phyloP scores from a whole-genome alignment of 2,888 invertebrate species.

The Linnaemya vulpina region DNA sequence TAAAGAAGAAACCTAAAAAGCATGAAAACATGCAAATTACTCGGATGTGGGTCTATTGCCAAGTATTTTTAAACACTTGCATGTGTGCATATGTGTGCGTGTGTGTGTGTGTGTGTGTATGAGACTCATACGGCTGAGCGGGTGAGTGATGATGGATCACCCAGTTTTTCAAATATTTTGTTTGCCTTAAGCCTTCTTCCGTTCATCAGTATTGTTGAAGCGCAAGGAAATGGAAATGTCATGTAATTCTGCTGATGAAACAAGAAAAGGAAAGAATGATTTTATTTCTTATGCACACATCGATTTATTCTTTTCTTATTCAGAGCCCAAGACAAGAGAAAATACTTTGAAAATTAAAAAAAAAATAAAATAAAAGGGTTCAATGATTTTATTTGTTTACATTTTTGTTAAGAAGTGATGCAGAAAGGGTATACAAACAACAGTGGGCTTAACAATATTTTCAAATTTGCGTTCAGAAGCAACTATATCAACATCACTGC shows the following conservation, averaged over 20 bases:
- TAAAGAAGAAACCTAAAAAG: background rate
- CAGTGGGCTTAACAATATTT: slow-evolving; percentile 15
- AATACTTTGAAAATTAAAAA: background rate
- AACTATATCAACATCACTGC: no score
- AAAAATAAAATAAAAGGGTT: slow-evolving; percentile 16
- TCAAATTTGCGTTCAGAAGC: no score
- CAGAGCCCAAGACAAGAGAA: slow-evolving; percentile 8
- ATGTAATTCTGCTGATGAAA: slow-evolving; percentile 42
- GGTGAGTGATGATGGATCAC: slow-evolving; percentile 33
- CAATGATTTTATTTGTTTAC: slow-evolving; percentile 34
- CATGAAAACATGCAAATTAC: slow-evolving; percentile 14
- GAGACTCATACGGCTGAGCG: background rate
- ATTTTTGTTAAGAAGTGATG: slow-evolving; percentile 3
- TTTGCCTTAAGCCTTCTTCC: slow-evolving; percentile 60
- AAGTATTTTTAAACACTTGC: slow-evolving; percentile 32
- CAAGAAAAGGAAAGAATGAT: background rate
- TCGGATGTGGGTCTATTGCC: slow-evolving; percentile 37
- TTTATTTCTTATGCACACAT: slow-evolving; percentile 33
- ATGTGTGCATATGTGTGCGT: background rate
- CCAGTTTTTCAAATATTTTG: slow-evolving; percentile 45
- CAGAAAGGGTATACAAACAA: background rate
- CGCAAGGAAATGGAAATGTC: slow-evolving; percentile 65
- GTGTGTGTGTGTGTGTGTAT: background rate
- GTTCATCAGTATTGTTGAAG: slow-evolving; percentile 33
- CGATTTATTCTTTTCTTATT: background rate